Evolutionary conservation across 2,888 invertebrate genomes (phyloP).

Genomic region (Eupithecia dodoneata): DNA sequence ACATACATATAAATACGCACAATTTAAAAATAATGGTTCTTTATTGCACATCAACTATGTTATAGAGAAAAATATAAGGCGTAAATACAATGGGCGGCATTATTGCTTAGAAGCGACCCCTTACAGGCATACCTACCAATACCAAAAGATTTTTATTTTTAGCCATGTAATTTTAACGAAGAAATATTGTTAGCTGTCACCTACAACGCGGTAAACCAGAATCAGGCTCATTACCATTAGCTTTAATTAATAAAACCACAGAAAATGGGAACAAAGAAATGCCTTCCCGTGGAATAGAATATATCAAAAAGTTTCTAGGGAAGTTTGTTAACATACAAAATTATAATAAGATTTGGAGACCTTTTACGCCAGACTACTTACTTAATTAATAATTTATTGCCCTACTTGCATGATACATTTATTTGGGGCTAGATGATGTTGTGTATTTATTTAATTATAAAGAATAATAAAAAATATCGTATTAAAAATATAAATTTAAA

Average conservation of each 20-base stretch:
- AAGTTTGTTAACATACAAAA: neutral
- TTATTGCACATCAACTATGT: neutral
- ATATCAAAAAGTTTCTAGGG: neutral
- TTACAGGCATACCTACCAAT: neutral
- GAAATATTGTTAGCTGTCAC: neutral
- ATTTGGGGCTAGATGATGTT: no score
- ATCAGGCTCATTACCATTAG: neutral
- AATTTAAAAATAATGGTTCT: neutral
- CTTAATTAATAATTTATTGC: neutral
- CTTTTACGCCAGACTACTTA: neutral
- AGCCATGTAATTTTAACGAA: neutral
- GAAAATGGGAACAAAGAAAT: constrained; percentile 1
- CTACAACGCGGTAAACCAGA: neutral
- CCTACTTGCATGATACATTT: neutral
- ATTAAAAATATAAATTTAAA: no score
- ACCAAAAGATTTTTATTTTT: neutral
- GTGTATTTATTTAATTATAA: neutral
- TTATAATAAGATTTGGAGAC: neutral
- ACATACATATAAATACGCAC: neutral
- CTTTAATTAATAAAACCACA: constrained; percentile 4
- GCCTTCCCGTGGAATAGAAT: neutral
- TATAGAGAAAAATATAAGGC: neutral
- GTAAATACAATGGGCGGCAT: neutral
- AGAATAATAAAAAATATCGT: neutral
- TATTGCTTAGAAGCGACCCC: neutral